Base-by-base conservation (phyloP, 2,113 vertebrate genomes). In the Paraplagusia blochii region DNA sequence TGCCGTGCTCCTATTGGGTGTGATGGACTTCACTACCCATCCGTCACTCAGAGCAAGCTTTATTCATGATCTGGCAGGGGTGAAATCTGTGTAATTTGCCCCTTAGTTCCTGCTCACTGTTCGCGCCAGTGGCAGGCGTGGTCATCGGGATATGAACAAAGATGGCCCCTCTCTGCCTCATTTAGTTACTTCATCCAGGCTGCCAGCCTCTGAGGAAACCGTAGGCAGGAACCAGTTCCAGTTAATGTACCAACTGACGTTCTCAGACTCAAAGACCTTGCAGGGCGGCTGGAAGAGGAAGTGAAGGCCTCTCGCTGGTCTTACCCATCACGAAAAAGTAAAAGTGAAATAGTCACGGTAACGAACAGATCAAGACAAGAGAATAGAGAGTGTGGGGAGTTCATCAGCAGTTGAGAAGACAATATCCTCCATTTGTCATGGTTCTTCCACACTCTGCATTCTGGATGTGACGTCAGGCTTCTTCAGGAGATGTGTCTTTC, bases 71-170 rank as follows among this genome's bases (percentile, higher is more conserved):
- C 57, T 88, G 86, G 86, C 90, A 90, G 69, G 89, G 88, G 88
- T 88, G 83, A 90, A 92, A 92, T 90, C 77, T 74, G 69, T 78
- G 85, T 90, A 86, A 90, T 90, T 89, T 89, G 84, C 74, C 73
- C 64, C 67, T 72, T 73, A 86, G 85, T 85, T 77, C 77, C 69
- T 61, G 58, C 59, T 70, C 59, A 86, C 65, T 74, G 54, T 84
- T 65, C 66, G 56, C 81, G 81, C 80, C 83, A 85, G 82, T 38
- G 58, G 47, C 75, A 70, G 81, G 79, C 81, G 74, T 82, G 83
- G 78, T 82, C 78, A 80, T 61, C 57, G 29, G 63, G 66, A 71
- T 13, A 44, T 63, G 70, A 77, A 88, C 85, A 89, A 89, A 84
- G 86, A 87, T 83, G 70, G 80, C 69, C 79, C 75, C 72, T 82